Evolutionary conservation across 2,888 invertebrate genomes (phyloP), one percentile per base, ranked within the genome.

Genomic region (Drosophila cognata): DNA sequence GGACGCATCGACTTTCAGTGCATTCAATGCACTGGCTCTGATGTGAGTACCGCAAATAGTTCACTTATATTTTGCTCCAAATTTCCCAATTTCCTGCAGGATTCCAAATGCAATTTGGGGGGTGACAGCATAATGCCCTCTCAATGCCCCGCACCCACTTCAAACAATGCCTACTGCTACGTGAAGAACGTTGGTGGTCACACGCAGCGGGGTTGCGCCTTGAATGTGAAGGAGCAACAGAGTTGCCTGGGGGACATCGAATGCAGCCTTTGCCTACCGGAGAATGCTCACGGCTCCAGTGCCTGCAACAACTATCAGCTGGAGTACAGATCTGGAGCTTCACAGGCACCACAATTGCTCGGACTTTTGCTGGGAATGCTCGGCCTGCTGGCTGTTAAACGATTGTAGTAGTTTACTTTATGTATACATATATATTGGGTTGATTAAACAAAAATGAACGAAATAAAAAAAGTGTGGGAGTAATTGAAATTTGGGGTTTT

Each of bases 111-210:
- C 56, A 74, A 81, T 3, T 52, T 36, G 6, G 83, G 74, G 0
- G 58, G 75, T 0, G 41, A 50, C 25, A 59, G 16, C 2, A 52
- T 92, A 8, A 59, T 48, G 3, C 68, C 91, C 5, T 43, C 61
- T 0, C 91, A 86, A 36, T 93, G 93, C 59, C 71, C 81, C 4
- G 73, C 88, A 3, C 88, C 92, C 38, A 88, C 90, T 4, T 77
- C 91, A 0, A 69, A 62, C 4, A 92, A 92, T 51, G 90, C 92
- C n/a, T 93, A 92, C 51, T 93, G 93, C 66, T 93, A 83, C 43
- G 87, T 91, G 10, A 89, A 81, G 55, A 41, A 66, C 4, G 64
- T 50, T 6, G 75, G 71, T 0, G 11, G 13, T 0, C 35, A 69
- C n/a, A 51, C 88, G 0, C 72, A 79, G 52, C 77, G 93, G 1